Percentiles rank a stretch among this genome's conserved stretches.
phyloP scores from a whole-genome alignment of 1,140 invertebrate species.

The Drosophila nigrodunni region DNA sequence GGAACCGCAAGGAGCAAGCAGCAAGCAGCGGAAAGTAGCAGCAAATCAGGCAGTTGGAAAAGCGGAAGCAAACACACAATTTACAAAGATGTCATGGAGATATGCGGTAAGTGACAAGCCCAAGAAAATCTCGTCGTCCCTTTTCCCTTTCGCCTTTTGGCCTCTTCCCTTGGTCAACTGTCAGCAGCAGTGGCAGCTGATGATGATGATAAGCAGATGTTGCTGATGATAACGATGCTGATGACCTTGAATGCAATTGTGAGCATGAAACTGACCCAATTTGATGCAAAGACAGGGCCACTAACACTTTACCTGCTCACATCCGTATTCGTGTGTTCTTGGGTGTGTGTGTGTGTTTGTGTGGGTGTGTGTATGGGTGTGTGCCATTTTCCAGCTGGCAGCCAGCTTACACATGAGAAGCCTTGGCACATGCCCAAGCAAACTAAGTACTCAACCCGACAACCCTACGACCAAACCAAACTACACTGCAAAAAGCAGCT shows the following conservation, averaged over 20 bases:
- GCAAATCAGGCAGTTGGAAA: constrained; percentile 12
- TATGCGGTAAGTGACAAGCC: constrained; percentile 71
- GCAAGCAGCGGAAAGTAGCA: constrained; percentile 1
- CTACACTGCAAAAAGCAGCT: not conserved
- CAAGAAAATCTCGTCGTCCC: constrained; percentile 16
- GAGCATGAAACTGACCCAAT: constrained; percentile 26
- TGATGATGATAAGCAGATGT: constrained; percentile 42
- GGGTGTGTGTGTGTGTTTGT: not conserved
- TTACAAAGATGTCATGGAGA: constrained; percentile 79
- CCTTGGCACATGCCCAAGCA: constrained; percentile 44
- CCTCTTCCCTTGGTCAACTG: not conserved
- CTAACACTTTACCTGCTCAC: constrained; percentile 24
- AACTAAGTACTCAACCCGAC: constrained; percentile 24
- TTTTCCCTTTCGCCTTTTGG: not conserved
- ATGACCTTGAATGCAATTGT: constrained; percentile 53
- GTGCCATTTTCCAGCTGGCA: constrained; percentile 31
- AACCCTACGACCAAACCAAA: constrained; percentile 22
- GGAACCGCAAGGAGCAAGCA: constrained; percentile 33
- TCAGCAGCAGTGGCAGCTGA: constrained; percentile 28
- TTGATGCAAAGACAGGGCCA: constrained; percentile 10
- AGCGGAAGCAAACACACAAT: constrained; percentile 32
- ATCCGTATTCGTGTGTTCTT: constrained; percentile 1
- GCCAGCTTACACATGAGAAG: constrained; percentile 10
- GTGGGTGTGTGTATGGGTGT: constrained; percentile 21
- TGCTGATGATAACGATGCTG: constrained; percentile 14